Percentiles rank a stretch among this genome's conserved stretches.
These are phyloP conservation scores for Silurus aristotelis DNA, from an alignment of 2,797 vertebrate species.

Conservation along the genomic window DNA sequence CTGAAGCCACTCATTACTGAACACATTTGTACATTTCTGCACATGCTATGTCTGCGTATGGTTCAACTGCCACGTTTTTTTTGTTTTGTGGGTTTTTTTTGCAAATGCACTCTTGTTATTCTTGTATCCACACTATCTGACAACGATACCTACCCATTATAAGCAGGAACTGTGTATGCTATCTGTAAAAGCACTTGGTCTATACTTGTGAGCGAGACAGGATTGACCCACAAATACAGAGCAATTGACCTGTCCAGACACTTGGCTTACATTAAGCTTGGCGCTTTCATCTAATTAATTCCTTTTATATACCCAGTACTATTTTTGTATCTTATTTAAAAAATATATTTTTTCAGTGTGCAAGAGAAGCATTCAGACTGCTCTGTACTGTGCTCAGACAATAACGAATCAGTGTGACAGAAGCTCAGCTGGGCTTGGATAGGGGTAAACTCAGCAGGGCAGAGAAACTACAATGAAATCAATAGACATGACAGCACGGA, in stretches of 20 bases:
- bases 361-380: not conserved
- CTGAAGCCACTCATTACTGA: conserved; percentile 8
- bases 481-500: conserved; percentile 22
- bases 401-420: conserved; percentile 27
- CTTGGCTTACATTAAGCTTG: not conserved
- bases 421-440: conserved; percentile 8
- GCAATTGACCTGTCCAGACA: not conserved
- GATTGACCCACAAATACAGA: not conserved
- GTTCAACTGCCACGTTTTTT: not conserved
- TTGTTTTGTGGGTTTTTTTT: too few relatives aligned
- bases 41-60: conserved; percentile 1
- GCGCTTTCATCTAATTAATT: not conserved
- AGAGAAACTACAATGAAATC: conserved; percentile 28
- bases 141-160: not conserved
- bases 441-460: conserved; percentile 18
- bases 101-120: not conserved
- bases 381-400: conserved; percentile 14
- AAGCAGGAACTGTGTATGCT: not conserved
- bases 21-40: not conserved
- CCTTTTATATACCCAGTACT: not conserved
- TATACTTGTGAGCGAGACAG: not conserved
- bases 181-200: not conserved
- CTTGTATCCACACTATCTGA: not conserved
- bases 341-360: not conserved
- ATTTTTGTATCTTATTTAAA: not conserved